A percentile compares a stretch with the other conserved stretches of the same genome.
These are phyloP conservation scores for Galemys pyrenaicus DNA, from an alignment of 2,113 vertebrate species.

Conservation along the genomic window DNA sequence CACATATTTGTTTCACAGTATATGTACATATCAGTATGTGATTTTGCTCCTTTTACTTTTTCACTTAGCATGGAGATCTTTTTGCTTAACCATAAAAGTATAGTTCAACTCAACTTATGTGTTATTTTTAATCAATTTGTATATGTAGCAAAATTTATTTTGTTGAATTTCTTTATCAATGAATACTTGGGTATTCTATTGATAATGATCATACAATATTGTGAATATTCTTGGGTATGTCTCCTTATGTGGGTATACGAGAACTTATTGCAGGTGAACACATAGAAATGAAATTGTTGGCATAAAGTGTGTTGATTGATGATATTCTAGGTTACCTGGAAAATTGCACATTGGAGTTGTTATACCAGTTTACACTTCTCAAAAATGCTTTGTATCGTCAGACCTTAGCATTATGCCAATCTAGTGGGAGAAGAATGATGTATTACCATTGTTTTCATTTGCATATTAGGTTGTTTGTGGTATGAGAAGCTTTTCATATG, in stretches of 20 bases:
- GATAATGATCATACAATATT: neutral
- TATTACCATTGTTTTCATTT: neutral
- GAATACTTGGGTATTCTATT: neutral
- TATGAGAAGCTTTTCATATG: neutral
- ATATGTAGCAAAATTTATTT: neutral
- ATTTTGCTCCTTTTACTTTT: constrained; percentile 3
- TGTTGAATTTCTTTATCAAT: neutral
- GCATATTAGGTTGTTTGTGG: neutral
- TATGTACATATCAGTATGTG: neutral
- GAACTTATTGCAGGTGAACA: neutral
- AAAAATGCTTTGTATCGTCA: neutral
- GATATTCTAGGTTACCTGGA: neutral
- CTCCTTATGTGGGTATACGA: neutral
- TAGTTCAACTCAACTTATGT: neutral
- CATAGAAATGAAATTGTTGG: neutral
- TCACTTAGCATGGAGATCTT: neutral
- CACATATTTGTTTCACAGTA: neutral
- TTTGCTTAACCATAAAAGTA: neutral
- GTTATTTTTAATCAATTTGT: neutral
- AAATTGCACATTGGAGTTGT: neutral
- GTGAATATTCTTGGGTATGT: neutral
- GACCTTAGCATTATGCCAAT: neutral
- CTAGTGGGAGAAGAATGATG: neutral
- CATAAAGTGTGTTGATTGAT: neutral
- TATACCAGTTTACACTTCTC: neutral